Base-by-base conservation (phyloP, 2,113 vertebrate species). In the Etia nguti region DNA sequence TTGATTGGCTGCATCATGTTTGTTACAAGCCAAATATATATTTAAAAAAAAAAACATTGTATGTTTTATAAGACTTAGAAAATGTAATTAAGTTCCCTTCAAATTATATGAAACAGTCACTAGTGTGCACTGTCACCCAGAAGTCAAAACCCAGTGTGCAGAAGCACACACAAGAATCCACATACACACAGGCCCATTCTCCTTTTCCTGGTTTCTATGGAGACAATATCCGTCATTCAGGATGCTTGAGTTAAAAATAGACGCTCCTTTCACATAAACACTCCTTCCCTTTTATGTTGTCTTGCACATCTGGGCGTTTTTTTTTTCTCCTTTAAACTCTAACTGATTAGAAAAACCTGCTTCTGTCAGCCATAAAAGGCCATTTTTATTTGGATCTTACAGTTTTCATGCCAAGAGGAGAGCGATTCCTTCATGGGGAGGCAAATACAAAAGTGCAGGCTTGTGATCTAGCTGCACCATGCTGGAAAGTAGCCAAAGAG, bases 221-320 rank as follows among this genome's bases (percentile, higher is more conserved):
- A 91, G 59, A 95, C 95, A 82, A 92, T 87, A 90, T 93, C 95
- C 89, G 89, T 95, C 93, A 95, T 90, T 95, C 92, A 94, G 95
- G 92, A 96, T 93, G 93, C 92, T 84, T 1, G 82, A 80, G 94
- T 93, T 96, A 96, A 96, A 96, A 96, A 96, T 96, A 96, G 92
- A 22, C 11, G 8, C 79, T 83, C 3, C 3, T 91, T 77, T 93
- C 85, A 86, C 88, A 88, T 48, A 90, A 88, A 93, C 89, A 86
- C 85, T 88, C 90, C 75, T 82, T 82, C 90, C 84, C 62, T 86
- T 70, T 46, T 80, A 57, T 38, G 68, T 68, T 86, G 90, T 86
- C 81, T 90, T 85, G 56, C 15, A 46, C 55, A 83, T 83, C 26
- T 57, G 68, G 38, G 24, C n/a, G n/a, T n/a, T n/a, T 82, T 75